Percentiles rank a stretch among this genome's conserved stretches.
phyloP scores from a whole-genome alignment of 2,888 invertebrate species.

The Drosophila sordidula region DNA sequence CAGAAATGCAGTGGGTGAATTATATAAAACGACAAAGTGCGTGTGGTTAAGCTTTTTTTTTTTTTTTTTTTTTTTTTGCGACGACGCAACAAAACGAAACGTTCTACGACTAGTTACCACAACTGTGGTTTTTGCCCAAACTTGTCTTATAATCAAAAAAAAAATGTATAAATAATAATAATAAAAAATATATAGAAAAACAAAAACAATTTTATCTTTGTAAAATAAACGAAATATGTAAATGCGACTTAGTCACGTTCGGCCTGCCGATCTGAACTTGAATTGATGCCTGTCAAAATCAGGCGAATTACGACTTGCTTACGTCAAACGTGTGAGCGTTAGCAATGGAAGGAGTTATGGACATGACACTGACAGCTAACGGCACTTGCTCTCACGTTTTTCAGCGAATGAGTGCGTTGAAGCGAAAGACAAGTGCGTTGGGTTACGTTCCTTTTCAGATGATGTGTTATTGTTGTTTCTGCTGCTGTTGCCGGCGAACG shows the following conservation, averaged over 20 bases:
- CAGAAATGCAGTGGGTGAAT: conserved; percentile 21
- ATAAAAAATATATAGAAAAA: neutral
- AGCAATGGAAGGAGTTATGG: conserved; percentile 24
- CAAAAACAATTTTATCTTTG: neutral
- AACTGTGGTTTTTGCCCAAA: conserved; percentile 25
- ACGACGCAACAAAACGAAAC: conserved; percentile 37
- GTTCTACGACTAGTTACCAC: conserved; percentile 21
- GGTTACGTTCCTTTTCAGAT: neutral
- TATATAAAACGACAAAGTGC: conserved; percentile 23
- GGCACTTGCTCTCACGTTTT: conserved; percentile 32
- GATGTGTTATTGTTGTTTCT: neutral
- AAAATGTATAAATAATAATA: neutral
- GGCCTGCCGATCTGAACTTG: conserved; percentile 46
- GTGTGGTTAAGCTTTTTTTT: conserved; percentile 24
- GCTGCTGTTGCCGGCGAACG: neutral
- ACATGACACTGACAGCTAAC: conserved; percentile 33
- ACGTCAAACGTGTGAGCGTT: neutral
- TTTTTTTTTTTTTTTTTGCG: neutral
- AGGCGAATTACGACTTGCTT: neutral
- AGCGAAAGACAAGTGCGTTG: neutral
- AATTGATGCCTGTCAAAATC: neutral
- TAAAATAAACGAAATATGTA: conserved; percentile 16
- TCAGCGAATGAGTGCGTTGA: neutral
- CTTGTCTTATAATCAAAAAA: conserved; percentile 8
- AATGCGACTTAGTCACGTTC: conserved; percentile 29